These are phyloP conservation scores for Ruditapes philippinarum DNA, from an alignment of 1,140 invertebrate genomes.

Conservation along the genomic window DNA sequence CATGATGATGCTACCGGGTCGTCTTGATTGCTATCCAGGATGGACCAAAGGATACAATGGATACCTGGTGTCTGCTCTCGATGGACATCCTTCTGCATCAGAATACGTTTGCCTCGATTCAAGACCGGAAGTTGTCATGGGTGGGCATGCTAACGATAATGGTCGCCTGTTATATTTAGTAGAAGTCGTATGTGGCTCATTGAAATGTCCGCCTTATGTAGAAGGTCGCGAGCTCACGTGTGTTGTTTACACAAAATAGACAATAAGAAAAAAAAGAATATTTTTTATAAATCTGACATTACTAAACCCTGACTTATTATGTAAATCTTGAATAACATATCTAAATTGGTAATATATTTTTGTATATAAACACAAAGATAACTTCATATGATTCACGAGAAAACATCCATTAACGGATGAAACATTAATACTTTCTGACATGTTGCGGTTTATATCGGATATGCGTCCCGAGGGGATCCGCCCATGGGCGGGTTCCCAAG, in stretches of 20 bases:
- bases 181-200: constrained; percentile 36
- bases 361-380: too few relatives aligned
- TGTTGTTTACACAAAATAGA: constrained; percentile 73
- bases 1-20: constrained; percentile 64
- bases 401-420: too few relatives aligned
- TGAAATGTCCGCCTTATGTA: constrained; percentile 72
- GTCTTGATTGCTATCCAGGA: constrained; percentile 50
- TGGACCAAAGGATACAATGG: constrained; percentile 71
- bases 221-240: constrained; percentile 70
- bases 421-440: too few relatives aligned
- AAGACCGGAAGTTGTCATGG: constrained; percentile 33
- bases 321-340: too few relatives aligned
- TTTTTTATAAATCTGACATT: too few relatives aligned
- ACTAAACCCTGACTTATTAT: too few relatives aligned
- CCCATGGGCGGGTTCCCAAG: too few relatives aligned
- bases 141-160: background rate
- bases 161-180: constrained; percentile 61
- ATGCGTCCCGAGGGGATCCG: too few relatives aligned
- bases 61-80: constrained; percentile 61
- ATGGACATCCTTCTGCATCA: background rate
- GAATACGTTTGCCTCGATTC: constrained; percentile 71
- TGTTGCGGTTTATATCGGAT: too few relatives aligned
- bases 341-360: too few relatives aligned
- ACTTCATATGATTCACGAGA: too few relatives aligned
- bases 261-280: too few relatives aligned